Base-by-base conservation (phyloP, 2,888 invertebrate genomes). In the Xanthia icteritia region DNA sequence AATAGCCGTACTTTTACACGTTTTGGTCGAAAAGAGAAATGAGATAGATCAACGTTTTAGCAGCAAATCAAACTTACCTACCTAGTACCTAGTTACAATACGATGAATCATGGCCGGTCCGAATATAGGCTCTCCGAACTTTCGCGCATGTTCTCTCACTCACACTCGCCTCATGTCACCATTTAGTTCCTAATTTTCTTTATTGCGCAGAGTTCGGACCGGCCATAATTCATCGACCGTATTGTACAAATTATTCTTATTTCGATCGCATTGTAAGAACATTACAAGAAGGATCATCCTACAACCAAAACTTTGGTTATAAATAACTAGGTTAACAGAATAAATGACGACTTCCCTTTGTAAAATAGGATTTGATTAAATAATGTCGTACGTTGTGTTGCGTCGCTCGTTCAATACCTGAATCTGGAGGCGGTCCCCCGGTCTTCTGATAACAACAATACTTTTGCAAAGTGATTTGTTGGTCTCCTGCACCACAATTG, bases 351-450 rank as follows among this genome's bases (percentile, higher is more conserved):
- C 65, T 60, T 79, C 79, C 79, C 45, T 65, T 5, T 13, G 15
- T 66, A 51, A 54, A 82, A 77, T 60, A 45, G 78, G 17, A 36
- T 60, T 54, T 45, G 58, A 79, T 79, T 82, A 45, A 66, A 79
- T 78, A 78, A 78, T 51, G 3, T 54, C 27, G 76, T 45, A 51
- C 64, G 27, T 60, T 60, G 51, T 36, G 56, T 42, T 64, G 48
- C 17, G 42, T 58, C 13, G 5, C 15, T 58, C 36, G 17, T 51
- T 54, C 54, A 9, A 61, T 27, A 45, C 45, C 45, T 45, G 54
- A 79, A 36, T 20, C 27, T 58, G 64, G 27, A 80, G 56, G 74
- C 74, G 54, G 42, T 45, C 27, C 15, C 13, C n/a, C 9, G 31
- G 23, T 9, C 15, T n/a, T 20, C 23, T 27, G 15, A 13, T 72